A percentile compares a stretch with the other conserved stretches of the same genome.
Evolutionary conservation across 2,888 invertebrate species (phyloP).

Genomic region (Chloroclystis v-ata): DNA sequence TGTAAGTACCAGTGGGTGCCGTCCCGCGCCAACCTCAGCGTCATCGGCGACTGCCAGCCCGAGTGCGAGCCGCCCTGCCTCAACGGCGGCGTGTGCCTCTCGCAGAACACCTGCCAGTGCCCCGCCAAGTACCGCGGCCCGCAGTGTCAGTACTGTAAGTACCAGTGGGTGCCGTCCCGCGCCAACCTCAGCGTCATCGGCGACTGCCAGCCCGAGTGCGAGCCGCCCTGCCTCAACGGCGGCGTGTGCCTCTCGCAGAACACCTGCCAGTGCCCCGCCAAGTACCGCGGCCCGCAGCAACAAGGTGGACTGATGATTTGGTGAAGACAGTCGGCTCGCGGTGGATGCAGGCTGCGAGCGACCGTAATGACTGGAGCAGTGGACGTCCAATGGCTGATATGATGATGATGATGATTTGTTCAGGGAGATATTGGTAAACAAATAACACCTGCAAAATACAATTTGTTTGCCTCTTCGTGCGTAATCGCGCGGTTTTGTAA

Average conservation of each 20-base stretch:
- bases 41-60: conserved; percentile 85
- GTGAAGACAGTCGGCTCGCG: no score
- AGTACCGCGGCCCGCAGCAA: conserved; percentile 84
- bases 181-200: conserved; percentile 81
- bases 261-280: conserved; percentile 86
- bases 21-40: conserved; percentile 77
- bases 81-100: conserved; percentile 89
- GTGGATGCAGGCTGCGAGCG: no score
- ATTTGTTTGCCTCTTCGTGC: no score
- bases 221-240: conserved; percentile 86
- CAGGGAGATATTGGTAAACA: no score
- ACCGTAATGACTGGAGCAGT: no score
- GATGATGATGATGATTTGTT: no score
- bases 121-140: conserved; percentile 83
- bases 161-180: conserved; percentile 82
- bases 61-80: conserved; percentile 82
- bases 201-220: conserved; percentile 82
- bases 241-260: conserved; percentile 88
- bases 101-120: conserved; percentile 88
- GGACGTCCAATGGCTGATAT: no score
- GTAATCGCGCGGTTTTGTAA: no score
- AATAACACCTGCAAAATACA: no score
- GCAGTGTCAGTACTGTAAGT: conserved; percentile 82
- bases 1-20: conserved; percentile 78
- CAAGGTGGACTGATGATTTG: no score